These are phyloP conservation scores for Rhingia campestris DNA, from an alignment of 2,888 invertebrate species.

Conservation along the genomic window DNA sequence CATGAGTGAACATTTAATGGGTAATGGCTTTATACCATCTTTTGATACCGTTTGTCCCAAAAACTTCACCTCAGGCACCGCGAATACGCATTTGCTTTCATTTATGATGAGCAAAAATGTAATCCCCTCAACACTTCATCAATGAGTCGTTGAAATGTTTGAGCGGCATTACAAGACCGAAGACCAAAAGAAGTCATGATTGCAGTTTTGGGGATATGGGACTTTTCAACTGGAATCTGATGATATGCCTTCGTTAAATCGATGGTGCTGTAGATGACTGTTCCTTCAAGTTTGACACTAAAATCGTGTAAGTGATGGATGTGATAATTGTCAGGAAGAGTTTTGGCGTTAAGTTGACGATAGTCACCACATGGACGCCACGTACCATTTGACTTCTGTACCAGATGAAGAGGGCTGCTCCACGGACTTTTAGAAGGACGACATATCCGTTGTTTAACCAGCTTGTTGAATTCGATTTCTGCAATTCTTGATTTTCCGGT, in stretches of 20 bases:
- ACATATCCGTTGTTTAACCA: background rate
- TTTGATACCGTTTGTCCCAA: background rate
- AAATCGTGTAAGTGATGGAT: background rate
- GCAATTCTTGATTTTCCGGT: background rate
- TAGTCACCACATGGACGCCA: conserved; percentile 22
- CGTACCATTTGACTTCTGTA: conserved; percentile 3
- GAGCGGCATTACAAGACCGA: conserved; percentile 78
- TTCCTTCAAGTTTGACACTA: background rate
- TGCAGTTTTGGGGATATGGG: no score
- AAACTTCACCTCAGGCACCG: background rate
- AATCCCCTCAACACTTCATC: conserved; percentile 76
- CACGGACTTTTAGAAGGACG: conserved; percentile 5
- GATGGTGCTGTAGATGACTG: conserved; percentile 9
- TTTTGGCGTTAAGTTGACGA: conserved; percentile 16
- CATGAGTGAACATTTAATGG: no score
- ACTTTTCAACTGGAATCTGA: conserved; percentile 33
- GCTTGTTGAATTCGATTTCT: background rate
- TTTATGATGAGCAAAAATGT: conserved; percentile 28
- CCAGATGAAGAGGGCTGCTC: background rate
- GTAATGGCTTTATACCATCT: background rate
- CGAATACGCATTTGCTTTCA: conserved; percentile 3
- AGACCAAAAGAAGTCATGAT: conserved; percentile 79
- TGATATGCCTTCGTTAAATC: conserved; percentile 28
- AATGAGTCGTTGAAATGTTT: conserved; percentile 79
- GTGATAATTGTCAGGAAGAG: conserved; percentile 12